Evolutionary conservation across 2,113 vertebrate species (phyloP).

Genomic region (Nyctibius bracteatus): DNA sequence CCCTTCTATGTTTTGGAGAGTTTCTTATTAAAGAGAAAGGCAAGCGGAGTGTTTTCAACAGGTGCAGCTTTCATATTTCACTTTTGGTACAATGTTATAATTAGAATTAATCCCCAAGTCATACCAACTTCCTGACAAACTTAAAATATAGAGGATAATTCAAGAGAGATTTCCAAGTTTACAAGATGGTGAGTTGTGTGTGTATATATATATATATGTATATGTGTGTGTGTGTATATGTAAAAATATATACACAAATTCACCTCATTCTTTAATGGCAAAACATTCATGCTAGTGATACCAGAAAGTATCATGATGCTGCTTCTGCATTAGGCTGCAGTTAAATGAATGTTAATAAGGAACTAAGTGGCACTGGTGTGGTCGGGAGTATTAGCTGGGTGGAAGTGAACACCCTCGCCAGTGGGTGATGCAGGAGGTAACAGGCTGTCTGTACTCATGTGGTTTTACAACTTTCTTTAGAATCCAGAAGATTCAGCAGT

Average conservation of each 20-base stretch:
- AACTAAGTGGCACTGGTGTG: rapidly evolving
- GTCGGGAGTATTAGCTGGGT: background rate
- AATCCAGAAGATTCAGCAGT: background rate
- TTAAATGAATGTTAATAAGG: background rate
- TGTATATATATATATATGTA: background rate
- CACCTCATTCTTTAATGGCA: background rate
- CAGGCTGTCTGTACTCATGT: rapidly evolving
- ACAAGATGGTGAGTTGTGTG: background rate
- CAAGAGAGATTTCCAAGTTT: background rate
- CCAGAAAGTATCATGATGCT: background rate
- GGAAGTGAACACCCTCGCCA: rapidly evolving
- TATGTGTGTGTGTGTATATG: background rate
- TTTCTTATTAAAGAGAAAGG: background rate
- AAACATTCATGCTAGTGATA: background rate
- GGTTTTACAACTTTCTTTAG: background rate
- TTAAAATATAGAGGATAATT: background rate
- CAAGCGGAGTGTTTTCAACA: background rate
- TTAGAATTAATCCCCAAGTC: background rate
- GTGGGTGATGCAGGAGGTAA: background rate
- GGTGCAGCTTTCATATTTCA: background rate
- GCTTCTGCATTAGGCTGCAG: background rate
- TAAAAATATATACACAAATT: background rate
- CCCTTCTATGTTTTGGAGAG: background rate
- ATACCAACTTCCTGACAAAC: background rate
- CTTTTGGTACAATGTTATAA: background rate